A percentile compares a stretch with the other conserved stretches of the same genome.
phyloP scores from a whole-genome alignment of 2,113 vertebrate species.

The Pholis gunnellus region DNA sequence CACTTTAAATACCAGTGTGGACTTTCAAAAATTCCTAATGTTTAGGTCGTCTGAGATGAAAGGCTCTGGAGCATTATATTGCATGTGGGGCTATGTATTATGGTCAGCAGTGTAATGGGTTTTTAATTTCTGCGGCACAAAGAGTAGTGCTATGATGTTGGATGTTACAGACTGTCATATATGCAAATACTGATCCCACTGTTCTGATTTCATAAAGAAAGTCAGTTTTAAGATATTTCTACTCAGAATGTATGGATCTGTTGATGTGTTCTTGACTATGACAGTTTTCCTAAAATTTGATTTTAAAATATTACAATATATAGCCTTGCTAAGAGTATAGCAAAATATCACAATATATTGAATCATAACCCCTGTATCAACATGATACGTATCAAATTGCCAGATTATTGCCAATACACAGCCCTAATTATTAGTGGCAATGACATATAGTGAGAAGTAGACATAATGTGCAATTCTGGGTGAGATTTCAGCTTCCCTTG shows the following conservation, averaged over 20 bases:
- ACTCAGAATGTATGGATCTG: background rate
- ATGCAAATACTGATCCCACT: background rate
- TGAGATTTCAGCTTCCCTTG: too few species aligned
- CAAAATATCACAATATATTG: too few species aligned
- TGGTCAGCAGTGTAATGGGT: background rate
- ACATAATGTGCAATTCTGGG: too few species aligned
- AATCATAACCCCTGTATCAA: too few species aligned
- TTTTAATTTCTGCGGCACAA: constrained; percentile 28
- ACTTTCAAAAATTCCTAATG: constrained; percentile 10
- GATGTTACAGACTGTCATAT: background rate
- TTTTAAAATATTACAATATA: background rate
- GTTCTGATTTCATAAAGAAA: background rate
- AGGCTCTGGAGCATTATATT: background rate
- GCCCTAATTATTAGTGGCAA: too few species aligned
- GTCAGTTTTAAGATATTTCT: background rate
- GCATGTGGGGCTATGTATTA: background rate
- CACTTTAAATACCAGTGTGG: constrained; percentile 37
- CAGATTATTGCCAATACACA: too few species aligned
- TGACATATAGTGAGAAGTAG: too few species aligned
- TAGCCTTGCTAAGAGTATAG: background rate
- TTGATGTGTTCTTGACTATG: background rate
- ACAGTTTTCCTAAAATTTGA: too few species aligned
- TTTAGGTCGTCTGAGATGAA: constrained; percentile 3
- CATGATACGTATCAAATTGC: too few species aligned
- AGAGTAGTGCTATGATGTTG: background rate